Conservation (phyloP, 2,797 vertebrate species). For the Amblyopsis hoosieri region DNA sequence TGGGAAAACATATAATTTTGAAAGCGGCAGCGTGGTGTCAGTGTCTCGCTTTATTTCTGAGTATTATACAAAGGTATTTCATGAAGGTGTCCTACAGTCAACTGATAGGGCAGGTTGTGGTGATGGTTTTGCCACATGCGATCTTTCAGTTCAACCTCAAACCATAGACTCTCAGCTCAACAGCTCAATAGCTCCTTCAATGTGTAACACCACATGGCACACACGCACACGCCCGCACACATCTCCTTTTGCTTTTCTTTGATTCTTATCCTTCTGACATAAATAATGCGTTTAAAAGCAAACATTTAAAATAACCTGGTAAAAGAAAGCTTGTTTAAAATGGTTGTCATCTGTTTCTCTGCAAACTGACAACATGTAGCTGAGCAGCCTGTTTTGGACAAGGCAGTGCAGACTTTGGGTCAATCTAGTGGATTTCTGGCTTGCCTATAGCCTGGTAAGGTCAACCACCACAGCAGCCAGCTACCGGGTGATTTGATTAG, state of each 20-base stretch:
- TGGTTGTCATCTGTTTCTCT: too few relatives aligned
- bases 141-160: constrained; percentile 48
- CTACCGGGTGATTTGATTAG: constrained; percentile 49
- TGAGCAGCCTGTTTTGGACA: constrained; percentile 48
- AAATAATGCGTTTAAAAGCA: too few relatives aligned
- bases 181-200: constrained; percentile 41
- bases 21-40: constrained; percentile 57
- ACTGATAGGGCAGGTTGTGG: constrained; percentile 13
- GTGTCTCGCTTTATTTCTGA: constrained; percentile 33
- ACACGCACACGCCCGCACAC: constrained; percentile 20
- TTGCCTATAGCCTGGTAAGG: constrained; percentile 46
- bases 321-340: too few relatives aligned
- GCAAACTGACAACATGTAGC: constrained; percentile 3
- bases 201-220: neutral
- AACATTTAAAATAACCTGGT: too few relatives aligned
- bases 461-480: constrained; percentile 14
- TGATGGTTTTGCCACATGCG: constrained; percentile 66
- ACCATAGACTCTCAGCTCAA: constrained; percentile 43
- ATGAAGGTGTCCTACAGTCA: constrained; percentile 34
- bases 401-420: constrained; percentile 45
- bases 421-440: constrained; percentile 51
- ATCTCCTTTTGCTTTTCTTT: constrained; percentile 5
- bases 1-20: constrained; percentile 34
- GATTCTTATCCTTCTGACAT: too few relatives aligned
- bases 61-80: constrained; percentile 37